Percentiles rank a stretch among this genome's conserved stretches.
Conservation (phyloP, 2,113 vertebrate genomes). For the Gnathonemus echidnorhynchus region DNA sequence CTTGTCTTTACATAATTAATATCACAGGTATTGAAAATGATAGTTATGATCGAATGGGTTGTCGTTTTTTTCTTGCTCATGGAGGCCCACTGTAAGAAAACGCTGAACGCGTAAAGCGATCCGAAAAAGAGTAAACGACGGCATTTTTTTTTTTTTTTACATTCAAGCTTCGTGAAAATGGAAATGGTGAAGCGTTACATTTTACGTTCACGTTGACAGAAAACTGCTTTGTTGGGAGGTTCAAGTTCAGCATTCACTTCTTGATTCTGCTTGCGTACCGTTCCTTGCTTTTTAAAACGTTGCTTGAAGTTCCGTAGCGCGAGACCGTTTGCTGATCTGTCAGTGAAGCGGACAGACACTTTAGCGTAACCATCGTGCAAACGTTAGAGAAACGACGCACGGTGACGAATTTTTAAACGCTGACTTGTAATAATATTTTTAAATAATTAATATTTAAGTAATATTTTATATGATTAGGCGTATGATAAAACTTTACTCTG, state of each 20-base stretch:
- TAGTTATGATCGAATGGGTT: not conserved
- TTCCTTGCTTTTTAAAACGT: not conserved
- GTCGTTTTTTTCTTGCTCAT: not conserved
- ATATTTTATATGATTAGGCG: not conserved
- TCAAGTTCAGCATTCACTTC: not conserved
- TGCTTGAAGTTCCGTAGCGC: not conserved
- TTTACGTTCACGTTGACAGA: not conserved
- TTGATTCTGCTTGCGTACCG: not conserved
- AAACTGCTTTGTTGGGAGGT: not conserved
- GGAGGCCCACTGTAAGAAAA: not conserved
- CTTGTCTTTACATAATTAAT: not conserved
- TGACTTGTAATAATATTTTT: not conserved
- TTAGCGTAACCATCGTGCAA: not conserved
- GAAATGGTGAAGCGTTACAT: too few relatives aligned
- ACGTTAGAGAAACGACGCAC: not conserved
- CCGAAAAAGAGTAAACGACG: not conserved
- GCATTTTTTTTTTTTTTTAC: not conserved
- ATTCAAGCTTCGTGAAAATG: not conserved
- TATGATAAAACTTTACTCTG: not conserved
- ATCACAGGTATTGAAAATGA: not conserved
- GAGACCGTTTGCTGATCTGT: not conserved
- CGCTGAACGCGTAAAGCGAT: not conserved
- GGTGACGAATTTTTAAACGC: not conserved
- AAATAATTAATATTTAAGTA: not conserved
- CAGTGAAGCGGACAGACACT: not conserved